Conservation (phyloP, 2,797 vertebrate species). For the Dermochelys coriacea region DNA sequence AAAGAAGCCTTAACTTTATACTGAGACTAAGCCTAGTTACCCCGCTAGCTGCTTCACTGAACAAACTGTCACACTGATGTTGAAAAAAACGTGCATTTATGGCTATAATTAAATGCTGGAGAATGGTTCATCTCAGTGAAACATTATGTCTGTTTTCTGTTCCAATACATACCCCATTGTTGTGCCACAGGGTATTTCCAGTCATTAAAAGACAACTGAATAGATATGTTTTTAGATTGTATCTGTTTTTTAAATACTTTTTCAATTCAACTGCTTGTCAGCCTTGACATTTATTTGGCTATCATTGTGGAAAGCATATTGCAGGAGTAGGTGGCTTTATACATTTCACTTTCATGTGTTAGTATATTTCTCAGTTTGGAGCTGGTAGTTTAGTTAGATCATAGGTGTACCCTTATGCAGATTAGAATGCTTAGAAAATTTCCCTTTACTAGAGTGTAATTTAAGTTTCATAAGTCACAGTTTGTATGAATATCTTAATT, state of each 20-base stretch:
- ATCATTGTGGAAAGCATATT: background rate
- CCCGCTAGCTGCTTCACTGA: background rate
- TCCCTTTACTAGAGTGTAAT: background rate
- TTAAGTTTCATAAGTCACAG: background rate
- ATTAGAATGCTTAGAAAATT: background rate
- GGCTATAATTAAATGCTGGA: background rate
- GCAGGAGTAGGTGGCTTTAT: background rate
- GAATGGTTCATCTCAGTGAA: background rate
- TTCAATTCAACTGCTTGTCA: conserved; percentile 16
- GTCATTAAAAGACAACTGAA: background rate
- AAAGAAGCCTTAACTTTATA: background rate
- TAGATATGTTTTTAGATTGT: background rate
- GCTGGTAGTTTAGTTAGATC: background rate
- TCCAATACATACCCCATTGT: background rate
- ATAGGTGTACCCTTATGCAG: background rate
- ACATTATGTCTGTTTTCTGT: background rate
- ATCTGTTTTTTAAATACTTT: background rate
- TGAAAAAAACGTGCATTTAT: background rate
- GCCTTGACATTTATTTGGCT: background rate
- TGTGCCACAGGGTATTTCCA: background rate
- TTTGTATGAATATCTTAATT: conserved; percentile 9
- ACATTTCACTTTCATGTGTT: conserved; percentile 4
- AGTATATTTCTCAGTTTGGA: background rate
- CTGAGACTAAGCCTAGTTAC: background rate
- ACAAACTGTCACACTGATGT: background rate